Conservation (phyloP, 2,113 vertebrate species). For the Scomber japonicus region DNA sequence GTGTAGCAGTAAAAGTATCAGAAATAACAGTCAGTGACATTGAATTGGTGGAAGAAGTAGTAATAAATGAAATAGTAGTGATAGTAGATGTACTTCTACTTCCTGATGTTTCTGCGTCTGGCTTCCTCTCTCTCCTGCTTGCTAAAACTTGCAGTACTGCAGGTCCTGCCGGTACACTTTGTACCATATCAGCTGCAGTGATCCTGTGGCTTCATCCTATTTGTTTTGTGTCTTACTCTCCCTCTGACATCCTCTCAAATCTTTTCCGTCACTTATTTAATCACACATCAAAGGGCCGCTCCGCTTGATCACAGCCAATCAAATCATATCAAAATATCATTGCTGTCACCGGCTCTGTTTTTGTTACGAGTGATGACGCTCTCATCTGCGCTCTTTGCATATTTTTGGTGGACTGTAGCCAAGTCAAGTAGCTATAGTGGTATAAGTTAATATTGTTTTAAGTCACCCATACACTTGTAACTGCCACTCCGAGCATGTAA, state of each 20-base stretch:
- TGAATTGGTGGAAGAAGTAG: background rate
- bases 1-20: background rate
- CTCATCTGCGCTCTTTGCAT: slow-evolving; percentile 41
- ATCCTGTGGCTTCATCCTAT: slow-evolving; percentile 20
- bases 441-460: slow-evolving; percentile 27
- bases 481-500: slow-evolving; percentile 6
- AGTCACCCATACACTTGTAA: slow-evolving; percentile 12
- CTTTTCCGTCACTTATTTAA: slow-evolving; percentile 29
- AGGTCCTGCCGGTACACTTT: slow-evolving; percentile 53
- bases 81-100: background rate
- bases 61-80: background rate
- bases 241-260: slow-evolving; percentile 25
- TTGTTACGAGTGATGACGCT: slow-evolving; percentile 27
- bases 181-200: slow-evolving; percentile 37
- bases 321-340: slow-evolving; percentile 61
- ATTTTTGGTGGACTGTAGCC: slow-evolving; percentile 39
- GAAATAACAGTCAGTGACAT: background rate
- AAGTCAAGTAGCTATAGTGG: slow-evolving; percentile 34
- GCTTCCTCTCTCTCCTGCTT: slow-evolving; percentile 37
- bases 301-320: slow-evolving; percentile 36
- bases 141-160: slow-evolving; percentile 56
- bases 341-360: slow-evolving; percentile 49
- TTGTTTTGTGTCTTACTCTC: slow-evolving; percentile 30
- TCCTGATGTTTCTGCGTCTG: slow-evolving; percentile 38
- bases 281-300: slow-evolving; percentile 44